Conservation (phyloP, 2,797 vertebrate species). For the Ataeniobius toweri region DNA sequence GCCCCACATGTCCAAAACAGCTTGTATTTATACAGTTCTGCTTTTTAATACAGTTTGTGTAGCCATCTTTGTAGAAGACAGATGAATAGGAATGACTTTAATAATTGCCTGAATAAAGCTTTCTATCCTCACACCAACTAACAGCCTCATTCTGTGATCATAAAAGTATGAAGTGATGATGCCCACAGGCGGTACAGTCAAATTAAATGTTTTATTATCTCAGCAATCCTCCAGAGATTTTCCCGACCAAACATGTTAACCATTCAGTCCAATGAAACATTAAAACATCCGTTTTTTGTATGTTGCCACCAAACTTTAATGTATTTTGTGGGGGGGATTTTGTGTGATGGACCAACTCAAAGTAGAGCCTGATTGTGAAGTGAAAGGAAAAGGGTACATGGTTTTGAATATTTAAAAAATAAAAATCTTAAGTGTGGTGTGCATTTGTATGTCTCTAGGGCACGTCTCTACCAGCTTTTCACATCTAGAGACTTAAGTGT, state of each 20-base stretch:
- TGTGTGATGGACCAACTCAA: background rate
- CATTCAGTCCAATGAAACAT: background rate
- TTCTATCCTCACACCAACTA: background rate
- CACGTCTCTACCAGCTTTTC: no score
- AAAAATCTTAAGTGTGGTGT: background rate
- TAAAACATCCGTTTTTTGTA: background rate
- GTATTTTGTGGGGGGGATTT: background rate
- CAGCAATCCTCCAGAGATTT: background rate
- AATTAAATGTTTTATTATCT: conserved; percentile 14
- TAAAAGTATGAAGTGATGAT: background rate
- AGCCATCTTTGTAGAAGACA: conserved; percentile 3
- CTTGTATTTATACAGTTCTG: background rate
- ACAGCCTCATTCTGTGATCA: background rate
- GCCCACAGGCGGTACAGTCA: conserved; percentile 4
- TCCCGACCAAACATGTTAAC: conserved; percentile 15
- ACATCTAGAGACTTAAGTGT: no score
- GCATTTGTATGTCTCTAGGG: no score
- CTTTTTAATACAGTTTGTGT: background rate
- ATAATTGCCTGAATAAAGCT: conserved; percentile 2
- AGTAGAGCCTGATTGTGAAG: background rate
- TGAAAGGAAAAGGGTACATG: background rate
- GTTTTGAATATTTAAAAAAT: background rate
- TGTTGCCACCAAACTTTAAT: background rate
- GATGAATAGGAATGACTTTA: background rate
- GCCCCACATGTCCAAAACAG: background rate